These are phyloP conservation scores for Agrotis puta DNA, from an alignment of 2,888 invertebrate species.

Conservation along the genomic window DNA sequence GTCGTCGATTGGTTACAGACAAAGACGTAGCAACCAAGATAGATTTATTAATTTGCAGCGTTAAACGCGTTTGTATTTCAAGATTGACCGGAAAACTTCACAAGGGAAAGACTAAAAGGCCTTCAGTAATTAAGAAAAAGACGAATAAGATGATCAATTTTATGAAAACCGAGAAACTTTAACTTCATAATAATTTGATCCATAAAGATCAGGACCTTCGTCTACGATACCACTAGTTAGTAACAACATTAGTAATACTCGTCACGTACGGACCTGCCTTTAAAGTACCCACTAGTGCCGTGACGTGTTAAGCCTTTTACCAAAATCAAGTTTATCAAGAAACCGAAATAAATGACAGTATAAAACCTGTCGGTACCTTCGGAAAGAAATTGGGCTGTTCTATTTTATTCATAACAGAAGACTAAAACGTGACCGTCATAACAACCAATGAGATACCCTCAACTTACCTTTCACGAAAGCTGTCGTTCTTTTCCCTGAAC, in stretches of 20 bases:
- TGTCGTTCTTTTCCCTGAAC: constrained; percentile 43
- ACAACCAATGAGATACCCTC: constrained; percentile 16
- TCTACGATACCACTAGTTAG: background rate
- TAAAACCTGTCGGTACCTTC: constrained; percentile 32
- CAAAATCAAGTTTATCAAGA: constrained; percentile 17
- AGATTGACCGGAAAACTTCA: too few species aligned
- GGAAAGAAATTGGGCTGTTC: constrained; percentile 19
- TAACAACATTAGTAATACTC: background rate
- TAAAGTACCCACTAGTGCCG: background rate
- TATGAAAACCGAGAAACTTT: background rate
- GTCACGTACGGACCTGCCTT: background rate
- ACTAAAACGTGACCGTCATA: constrained; percentile 32
- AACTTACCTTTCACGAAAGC: constrained; percentile 18
- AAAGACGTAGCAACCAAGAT: too few species aligned
- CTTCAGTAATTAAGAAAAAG: background rate
- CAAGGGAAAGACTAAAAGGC: too few species aligned
- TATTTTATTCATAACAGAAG: constrained; percentile 39
- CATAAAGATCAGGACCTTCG: background rate
- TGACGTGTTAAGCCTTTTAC: background rate
- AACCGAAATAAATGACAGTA: constrained; percentile 4
- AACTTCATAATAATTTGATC: background rate
- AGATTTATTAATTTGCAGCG: too few species aligned
- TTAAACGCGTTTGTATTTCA: too few species aligned
- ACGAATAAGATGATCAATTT: background rate
- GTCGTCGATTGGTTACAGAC: too few species aligned